Evolutionary conservation across 2,797 vertebrate genomes (phyloP).

Genomic region (Channa striata): DNA sequence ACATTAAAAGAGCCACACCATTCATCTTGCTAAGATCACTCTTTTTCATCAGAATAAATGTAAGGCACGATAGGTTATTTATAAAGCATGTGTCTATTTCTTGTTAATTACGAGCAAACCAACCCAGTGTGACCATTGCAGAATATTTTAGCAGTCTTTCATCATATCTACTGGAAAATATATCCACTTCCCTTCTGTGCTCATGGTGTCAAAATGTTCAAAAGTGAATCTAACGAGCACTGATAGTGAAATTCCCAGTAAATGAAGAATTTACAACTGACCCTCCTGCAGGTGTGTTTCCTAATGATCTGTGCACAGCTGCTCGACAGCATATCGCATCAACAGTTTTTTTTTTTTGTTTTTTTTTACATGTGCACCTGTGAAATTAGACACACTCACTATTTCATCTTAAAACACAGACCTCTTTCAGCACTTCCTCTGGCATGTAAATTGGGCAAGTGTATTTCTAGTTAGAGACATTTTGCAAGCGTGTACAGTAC

Average conservation of each 20-base stretch:
- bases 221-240: conserved; percentile 7
- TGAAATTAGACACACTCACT: conserved; percentile 1
- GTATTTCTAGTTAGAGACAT: conserved; percentile 53
- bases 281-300: conserved; percentile 18
- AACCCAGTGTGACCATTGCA: neutral
- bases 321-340: neutral
- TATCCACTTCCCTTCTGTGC: conserved; percentile 20
- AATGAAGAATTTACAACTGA: neutral
- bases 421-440: conserved; percentile 51
- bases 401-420: conserved; percentile 24
- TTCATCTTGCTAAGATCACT: neutral
- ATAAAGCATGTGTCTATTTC: conserved; percentile 28
- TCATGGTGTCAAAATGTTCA: neutral
- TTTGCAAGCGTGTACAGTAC: conserved; percentile 53
- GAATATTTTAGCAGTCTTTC: conserved; percentile 27
- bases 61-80: neutral
- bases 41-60: conserved; percentile 34
- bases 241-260: conserved; percentile 16
- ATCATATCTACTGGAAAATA: conserved; percentile 34
- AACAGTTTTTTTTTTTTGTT: neutral
- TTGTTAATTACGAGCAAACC: conserved; percentile 23
- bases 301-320: neutral
- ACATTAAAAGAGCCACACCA: neutral
- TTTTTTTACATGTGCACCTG: neutral
- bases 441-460: conserved; percentile 56